A percentile compares a stretch with the other conserved stretches of the same genome.
Evolutionary conservation across 2,888 invertebrate genomes (phyloP).

Genomic region (Lasioglossum malachurum): DNA sequence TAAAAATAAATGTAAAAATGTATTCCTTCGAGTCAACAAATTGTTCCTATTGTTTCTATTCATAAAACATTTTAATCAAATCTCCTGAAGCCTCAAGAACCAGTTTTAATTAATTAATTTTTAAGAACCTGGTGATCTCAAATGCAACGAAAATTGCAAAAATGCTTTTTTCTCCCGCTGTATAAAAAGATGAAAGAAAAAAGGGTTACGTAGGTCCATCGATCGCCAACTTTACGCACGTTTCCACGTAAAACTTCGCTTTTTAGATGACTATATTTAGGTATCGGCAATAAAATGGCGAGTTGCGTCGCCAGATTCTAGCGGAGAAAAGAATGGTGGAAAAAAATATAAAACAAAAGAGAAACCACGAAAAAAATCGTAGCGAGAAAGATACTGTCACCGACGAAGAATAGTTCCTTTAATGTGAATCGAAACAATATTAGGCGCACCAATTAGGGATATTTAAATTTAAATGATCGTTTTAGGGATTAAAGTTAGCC

Average conservation of each 20-base stretch:
- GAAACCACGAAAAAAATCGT: slow-evolving; percentile 12
- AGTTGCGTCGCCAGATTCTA: neutral
- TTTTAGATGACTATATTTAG: slow-evolving; percentile 48
- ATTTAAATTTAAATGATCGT: slow-evolving; percentile 23
- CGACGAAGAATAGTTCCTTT: slow-evolving; percentile 52
- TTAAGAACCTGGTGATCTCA: neutral
- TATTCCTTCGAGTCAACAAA: too few relatives aligned
- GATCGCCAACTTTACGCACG: slow-evolving; percentile 23
- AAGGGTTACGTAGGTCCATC: slow-evolving; percentile 7
- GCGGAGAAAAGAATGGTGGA: neutral
- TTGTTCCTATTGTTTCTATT: too few relatives aligned
- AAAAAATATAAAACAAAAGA: neutral
- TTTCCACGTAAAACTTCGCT: slow-evolving; percentile 52
- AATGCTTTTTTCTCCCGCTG: neutral
- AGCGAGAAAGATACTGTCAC: slow-evolving; percentile 15
- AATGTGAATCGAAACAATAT: slow-evolving; percentile 53
- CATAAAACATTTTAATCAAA: too few relatives aligned
- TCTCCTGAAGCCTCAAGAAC: neutral
- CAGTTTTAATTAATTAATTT: neutral
- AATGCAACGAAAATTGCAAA: neutral
- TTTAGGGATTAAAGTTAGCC: slow-evolving; percentile 32
- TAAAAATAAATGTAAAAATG: neutral
- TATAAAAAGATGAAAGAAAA: neutral
- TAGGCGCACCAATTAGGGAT: slow-evolving; percentile 59
- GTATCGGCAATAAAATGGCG: slow-evolving; percentile 3